A percentile compares a stretch with the other conserved stretches of the same genome.
These are phyloP conservation scores for Loriculus beryllinus DNA, from an alignment of 2,797 vertebrate genomes.

Conservation along the genomic window DNA sequence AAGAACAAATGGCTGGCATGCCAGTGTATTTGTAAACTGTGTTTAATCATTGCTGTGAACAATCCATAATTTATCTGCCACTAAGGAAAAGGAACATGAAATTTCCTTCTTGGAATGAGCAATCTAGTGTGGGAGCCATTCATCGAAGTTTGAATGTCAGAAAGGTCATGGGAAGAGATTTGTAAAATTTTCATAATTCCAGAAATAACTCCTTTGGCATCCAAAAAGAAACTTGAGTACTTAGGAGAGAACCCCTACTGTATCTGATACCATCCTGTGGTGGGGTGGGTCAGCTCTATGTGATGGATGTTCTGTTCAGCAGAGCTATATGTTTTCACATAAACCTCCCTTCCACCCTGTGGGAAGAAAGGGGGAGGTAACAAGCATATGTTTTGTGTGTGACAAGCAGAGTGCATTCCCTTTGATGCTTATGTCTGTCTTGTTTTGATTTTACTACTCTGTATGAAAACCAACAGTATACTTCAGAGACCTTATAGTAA, in stretches of 20 bases:
- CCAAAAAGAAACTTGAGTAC: constrained; percentile 7
- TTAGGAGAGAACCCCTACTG: background rate
- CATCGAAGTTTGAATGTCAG: constrained; percentile 55
- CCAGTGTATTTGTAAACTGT: background rate
- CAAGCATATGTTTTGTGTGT: background rate
- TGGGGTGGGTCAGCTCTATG: background rate
- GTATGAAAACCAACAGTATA: background rate
- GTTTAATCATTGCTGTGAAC: constrained; percentile 10
- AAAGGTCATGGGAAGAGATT: constrained; percentile 71
- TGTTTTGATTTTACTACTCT: background rate
- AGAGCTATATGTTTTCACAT: background rate
- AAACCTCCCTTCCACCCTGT: background rate
- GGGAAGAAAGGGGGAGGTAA: background rate
- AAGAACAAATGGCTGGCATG: background rate
- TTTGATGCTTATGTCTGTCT: background rate
- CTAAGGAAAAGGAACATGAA: constrained; percentile 41
- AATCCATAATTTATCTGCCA: constrained; percentile 40
- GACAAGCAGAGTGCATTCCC: background rate
- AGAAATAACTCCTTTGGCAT: constrained; percentile 52
- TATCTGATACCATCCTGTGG: background rate
- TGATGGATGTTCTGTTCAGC: background rate
- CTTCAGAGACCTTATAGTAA: constrained; percentile 27
- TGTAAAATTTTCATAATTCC: constrained; percentile 64
- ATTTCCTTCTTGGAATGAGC: constrained; percentile 50
- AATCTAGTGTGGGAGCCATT: constrained; percentile 53